These are phyloP conservation scores for Corythoichthys haematopterus DNA, from an alignment of 2,113 vertebrate species.

Conservation along the genomic window DNA sequence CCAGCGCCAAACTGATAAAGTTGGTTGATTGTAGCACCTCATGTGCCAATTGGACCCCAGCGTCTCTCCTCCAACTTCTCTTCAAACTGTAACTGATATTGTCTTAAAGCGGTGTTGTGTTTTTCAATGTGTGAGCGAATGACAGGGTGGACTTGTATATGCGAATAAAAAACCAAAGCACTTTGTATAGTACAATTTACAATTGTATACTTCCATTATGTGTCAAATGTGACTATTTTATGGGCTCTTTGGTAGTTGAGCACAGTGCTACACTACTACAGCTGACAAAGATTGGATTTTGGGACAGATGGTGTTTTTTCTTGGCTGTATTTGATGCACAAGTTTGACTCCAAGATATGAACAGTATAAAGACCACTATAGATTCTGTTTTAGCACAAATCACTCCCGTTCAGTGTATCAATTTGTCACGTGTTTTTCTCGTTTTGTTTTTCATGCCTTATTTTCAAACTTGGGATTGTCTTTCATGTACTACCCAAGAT, in stretches of 20 bases:
- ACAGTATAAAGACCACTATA: slow-evolving; percentile 17
- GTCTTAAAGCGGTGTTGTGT: slow-evolving; percentile 54
- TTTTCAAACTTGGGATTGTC: slow-evolving; percentile 30
- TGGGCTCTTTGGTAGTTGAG: slow-evolving; percentile 33
- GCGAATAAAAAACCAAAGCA: slow-evolving; percentile 59
- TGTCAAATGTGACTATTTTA: slow-evolving; percentile 43
- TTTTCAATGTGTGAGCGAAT: slow-evolving; percentile 28
- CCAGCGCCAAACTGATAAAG: slow-evolving; percentile 55
- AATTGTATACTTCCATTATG: slow-evolving; percentile 55
- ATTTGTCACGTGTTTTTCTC: not conserved
- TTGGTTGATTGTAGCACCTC: slow-evolving; percentile 58
- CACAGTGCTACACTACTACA: slow-evolving; percentile 38
- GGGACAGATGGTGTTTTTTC: slow-evolving; percentile 14
- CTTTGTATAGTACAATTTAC: slow-evolving; percentile 64
- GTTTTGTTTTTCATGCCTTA: slow-evolving; percentile 27
- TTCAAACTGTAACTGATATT: slow-evolving; percentile 44
- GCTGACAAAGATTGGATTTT: slow-evolving; percentile 33
- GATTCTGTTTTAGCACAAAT: slow-evolving; percentile 30
- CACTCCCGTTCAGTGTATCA: slow-evolving; percentile 35
- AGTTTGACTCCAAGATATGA: slow-evolving; percentile 32
- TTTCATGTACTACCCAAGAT: slow-evolving; percentile 28
- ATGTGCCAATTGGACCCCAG: slow-evolving; percentile 54
- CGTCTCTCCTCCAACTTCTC: slow-evolving; percentile 32
- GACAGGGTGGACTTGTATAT: slow-evolving; percentile 36
- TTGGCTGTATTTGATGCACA: slow-evolving; percentile 45